Evolutionary conservation across 92 coral and sea anemone species (phyloP).

Genomic region (Epizoanthus ramosus): DNA sequence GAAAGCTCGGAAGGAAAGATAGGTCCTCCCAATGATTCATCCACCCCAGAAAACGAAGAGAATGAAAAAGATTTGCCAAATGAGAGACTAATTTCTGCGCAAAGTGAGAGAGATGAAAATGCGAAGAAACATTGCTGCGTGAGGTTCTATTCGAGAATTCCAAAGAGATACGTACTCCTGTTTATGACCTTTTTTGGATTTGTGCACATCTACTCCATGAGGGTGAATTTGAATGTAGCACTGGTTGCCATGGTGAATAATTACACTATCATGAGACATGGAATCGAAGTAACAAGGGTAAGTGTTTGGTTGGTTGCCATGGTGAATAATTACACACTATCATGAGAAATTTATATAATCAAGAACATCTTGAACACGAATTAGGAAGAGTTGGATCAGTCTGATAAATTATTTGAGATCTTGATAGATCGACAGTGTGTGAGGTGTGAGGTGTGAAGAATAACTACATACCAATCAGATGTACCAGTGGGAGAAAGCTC

Average conservation of each 20-base stretch:
- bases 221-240: conserved; percentile 92
- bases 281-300: conserved; percentile 75
- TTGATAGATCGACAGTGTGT: too few relatives aligned
- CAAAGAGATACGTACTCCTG: conserved; percentile 85
- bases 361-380: too few relatives aligned
- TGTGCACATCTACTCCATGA: conserved; percentile 92
- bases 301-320: conserved; percentile 73
- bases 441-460: too few relatives aligned
- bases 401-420: too few relatives aligned
- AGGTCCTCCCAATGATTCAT: background rate
- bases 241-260: conserved; percentile 98
- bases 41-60: background rate
- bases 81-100: background rate
- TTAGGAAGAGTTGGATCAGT: too few relatives aligned
- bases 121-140: conserved; percentile 6
- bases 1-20: background rate
- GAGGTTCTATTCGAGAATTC: conserved; percentile 54
- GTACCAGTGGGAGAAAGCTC: too few relatives aligned
- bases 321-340: conserved; percentile 9
- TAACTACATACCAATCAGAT: too few relatives aligned
- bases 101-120: background rate
- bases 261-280: conserved; percentile 68
- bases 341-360: too few relatives aligned
- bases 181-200: conserved; percentile 91
- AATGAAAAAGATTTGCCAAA: background rate